A percentile compares a stretch with the other conserved stretches of the same genome.
Conservation (phyloP, 2,113 vertebrate species). For the Orientallactaga bullata region DNA sequence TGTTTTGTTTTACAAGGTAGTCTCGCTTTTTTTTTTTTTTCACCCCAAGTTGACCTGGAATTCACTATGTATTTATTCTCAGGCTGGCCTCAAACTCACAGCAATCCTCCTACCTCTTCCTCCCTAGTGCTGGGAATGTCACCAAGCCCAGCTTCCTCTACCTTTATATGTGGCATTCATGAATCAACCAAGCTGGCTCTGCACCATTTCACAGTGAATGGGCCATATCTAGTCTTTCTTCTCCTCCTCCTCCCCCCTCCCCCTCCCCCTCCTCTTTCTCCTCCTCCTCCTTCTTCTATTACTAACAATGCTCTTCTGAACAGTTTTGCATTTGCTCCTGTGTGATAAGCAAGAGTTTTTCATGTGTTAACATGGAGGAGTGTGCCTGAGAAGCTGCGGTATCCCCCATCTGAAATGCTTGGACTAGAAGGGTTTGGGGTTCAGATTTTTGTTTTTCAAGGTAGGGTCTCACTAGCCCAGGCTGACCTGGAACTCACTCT, state of each 20-base stretch:
- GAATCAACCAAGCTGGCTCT: not conserved
- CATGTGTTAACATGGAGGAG: not conserved
- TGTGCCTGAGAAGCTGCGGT: not conserved
- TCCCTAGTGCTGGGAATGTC: no score
- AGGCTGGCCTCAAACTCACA: no score
- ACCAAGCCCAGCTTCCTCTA: not conserved
- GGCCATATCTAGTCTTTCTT: not conserved
- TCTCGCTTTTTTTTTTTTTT: no score
- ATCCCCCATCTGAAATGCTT: not conserved
- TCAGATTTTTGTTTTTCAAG: not conserved
- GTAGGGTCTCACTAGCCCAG: not conserved
- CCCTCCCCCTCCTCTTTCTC: not conserved
- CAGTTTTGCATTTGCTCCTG: not conserved
- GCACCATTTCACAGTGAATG: not conserved
- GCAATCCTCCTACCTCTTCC: no score
- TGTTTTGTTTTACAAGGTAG: no score
- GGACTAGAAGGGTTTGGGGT: not conserved
- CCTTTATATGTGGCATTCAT: not conserved
- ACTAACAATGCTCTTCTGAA: not conserved
- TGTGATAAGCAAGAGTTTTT: not conserved
- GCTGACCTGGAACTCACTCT: not conserved
- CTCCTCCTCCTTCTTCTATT: not conserved
- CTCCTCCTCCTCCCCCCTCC: rapidly evolving
- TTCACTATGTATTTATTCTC: no score
- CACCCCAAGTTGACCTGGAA: no score